Percentiles rank a stretch among this genome's conserved stretches.
phyloP scores from a whole-genome alignment of 2,113 vertebrate genomes.

The Diadophis punctatus region DNA sequence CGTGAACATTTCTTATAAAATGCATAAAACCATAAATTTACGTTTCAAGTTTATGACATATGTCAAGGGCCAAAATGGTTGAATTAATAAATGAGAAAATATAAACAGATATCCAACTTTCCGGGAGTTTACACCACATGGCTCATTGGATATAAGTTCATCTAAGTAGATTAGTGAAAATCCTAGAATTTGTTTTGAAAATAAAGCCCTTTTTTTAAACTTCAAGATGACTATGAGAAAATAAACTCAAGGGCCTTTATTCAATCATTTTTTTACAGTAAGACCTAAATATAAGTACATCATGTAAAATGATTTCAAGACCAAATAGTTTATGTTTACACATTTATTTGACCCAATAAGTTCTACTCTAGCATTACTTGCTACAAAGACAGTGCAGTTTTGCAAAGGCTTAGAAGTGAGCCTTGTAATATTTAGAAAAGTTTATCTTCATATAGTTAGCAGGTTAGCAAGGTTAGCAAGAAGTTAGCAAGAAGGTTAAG shows the following conservation, averaged over 20 bases:
- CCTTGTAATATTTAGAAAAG: not conserved
- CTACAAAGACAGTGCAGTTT: not conserved
- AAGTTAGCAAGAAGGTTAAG: not conserved
- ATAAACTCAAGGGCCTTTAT: not conserved
- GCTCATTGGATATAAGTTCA: not conserved
- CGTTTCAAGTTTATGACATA: not conserved
- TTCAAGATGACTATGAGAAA: not conserved
- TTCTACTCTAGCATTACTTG: not conserved
- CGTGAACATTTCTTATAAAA: not conserved
- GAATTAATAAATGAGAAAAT: constrained; percentile 5
- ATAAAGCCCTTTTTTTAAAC: not conserved
- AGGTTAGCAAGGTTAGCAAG: not conserved
- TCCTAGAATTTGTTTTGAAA: not conserved
- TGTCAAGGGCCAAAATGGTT: not conserved
- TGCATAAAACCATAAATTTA: not conserved
- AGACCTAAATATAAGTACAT: not conserved
- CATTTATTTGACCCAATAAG: not conserved
- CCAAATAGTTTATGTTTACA: not conserved
- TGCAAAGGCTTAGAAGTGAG: not conserved
- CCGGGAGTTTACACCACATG: not conserved
- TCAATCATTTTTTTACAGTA: not conserved
- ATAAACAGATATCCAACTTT: not conserved
- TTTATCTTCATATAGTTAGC: not conserved
- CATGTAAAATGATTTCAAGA: not conserved
- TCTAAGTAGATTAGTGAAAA: not conserved